Base-by-base conservation (phyloP, 2,113 vertebrate genomes). In the Pitta sordida region DNA sequence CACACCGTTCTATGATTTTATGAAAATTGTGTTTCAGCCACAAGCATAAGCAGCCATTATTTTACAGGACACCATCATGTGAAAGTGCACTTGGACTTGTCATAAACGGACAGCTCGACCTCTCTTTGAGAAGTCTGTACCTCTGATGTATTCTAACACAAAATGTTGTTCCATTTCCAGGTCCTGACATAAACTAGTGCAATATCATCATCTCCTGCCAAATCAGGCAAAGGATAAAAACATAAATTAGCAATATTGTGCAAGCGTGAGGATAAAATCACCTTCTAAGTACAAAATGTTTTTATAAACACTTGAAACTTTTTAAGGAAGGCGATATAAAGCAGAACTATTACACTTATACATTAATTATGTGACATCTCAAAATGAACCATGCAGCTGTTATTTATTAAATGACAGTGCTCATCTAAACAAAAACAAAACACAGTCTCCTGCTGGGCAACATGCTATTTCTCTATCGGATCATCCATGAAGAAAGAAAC, bases 401-500 rank as follows among this genome's bases (percentile, higher is more conserved):
- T 88, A 91, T 63, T 81, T 81, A 75, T 70, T 87, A 91, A 89
- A 88, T 55, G 36, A 22, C 58, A 75, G 11, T 56, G 36, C 11
- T 88, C 39, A 71, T 60, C 39, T 76, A 81, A 84, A 93, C 64
- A 70, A 81, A 81, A 84, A 93, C 64, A 70, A 81, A 93, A 81
- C 34, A 63, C 41, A 13, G 17, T 20, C 76, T 80, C 84, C 77
- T 56, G 44, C 73, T 89, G 64, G 56, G 83, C 12, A 83, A 67
- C 30, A 32, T 68, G 43, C 32, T 85, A 76, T 48, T 34, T 52
- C 43, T 84, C 30, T 24, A 78, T 64, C 9, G 24, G 19, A 64
- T 44, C 11, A 44, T 55, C 64, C 43, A 52, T 3, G 17, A 18
- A 71, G 36, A 89, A 88, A 78, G 19, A 73, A 95, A 88, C 5